Evolutionary conservation across 2,888 invertebrate genomes (phyloP), one percentile per base, ranked within the genome.

Genomic region (Metopia argyrocephala): DNA sequence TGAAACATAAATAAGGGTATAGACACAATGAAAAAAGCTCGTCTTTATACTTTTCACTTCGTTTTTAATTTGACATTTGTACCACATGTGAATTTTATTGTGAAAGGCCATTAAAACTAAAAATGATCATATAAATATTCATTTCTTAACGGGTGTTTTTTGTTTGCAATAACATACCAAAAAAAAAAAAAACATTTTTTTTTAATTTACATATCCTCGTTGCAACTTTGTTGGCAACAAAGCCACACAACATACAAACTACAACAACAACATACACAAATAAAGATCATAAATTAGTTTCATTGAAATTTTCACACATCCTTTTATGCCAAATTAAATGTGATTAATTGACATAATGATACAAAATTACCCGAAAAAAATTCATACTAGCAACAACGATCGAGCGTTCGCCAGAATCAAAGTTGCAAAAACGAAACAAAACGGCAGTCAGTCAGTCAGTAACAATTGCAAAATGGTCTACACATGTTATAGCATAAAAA

Each of bases 341-440:
- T 82, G 83, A 84, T 83, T 84, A 83, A 85, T 84, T 84, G 84
- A 84, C 85, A 83, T 83, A 84, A 85, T 85, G 84, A 81, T 83
- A 79, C 76, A 79, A 83, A 85, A 85, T 85, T 83, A 76, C 84
- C 83, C 78, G 76, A 85, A 38, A 38, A 31, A 31, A 3, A 31
- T 9, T 12, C 83, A 79, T 84, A 84, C 82, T 84, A 82, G 82
- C 82, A 56, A 68, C n/a, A n/a, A n/a, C n/a, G n/a, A n/a, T n/a
- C n/a, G n/a, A n/a, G n/a, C 74, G 79, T 80, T 76, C 83, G 82
- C n/a, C n/a, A n/a, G n/a, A n/a, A n/a, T n/a, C n/a, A n/a, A n/a
- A n/a, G 70, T 68, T 75, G 28, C 28, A 57, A 75, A 50, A 73
- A 65, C 57, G 57, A 66, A 59, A 21, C 64, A 56, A 50, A 65